Percentiles rank a stretch among this genome's conserved stretches.
Conservation (phyloP, 2,888 invertebrate species). For the Parnassius glacialis region DNA sequence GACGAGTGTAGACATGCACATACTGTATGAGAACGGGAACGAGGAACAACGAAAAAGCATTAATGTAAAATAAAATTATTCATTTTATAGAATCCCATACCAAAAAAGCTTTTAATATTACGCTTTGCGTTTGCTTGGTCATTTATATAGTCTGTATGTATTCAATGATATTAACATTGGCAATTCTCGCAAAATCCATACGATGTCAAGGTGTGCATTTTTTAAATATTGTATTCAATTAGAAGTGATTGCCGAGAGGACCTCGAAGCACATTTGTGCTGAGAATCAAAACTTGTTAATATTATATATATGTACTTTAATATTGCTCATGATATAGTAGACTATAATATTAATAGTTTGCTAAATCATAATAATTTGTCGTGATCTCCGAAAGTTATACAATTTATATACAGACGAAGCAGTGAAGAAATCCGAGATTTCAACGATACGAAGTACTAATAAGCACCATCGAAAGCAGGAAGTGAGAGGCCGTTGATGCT, state of each 20-base stretch:
- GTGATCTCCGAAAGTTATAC: slow-evolving; percentile 12
- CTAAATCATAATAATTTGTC: slow-evolving; percentile 17
- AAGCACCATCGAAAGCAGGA: slow-evolving; percentile 53
- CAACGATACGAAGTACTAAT: slow-evolving; percentile 30
- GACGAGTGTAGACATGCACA: neutral
- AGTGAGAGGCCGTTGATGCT: slow-evolving; percentile 63
- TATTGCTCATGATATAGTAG: slow-evolving; percentile 30
- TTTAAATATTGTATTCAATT: slow-evolving; percentile 3
- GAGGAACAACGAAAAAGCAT: neutral
- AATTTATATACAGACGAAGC: slow-evolving; percentile 22
- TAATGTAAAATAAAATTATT: neutral
- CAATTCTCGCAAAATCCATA: slow-evolving; percentile 6
- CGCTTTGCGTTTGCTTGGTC: neutral
- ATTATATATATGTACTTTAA: slow-evolving; percentile 41
- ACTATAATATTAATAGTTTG: neutral
- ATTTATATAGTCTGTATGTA: neutral
- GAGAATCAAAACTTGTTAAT: slow-evolving; percentile 8
- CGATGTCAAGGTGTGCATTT: slow-evolving; percentile 16
- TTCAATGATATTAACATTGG: slow-evolving; percentile 5
- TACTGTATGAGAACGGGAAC: slow-evolving; percentile 14
- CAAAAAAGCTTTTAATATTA: neutral
- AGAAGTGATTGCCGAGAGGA: slow-evolving; percentile 14
- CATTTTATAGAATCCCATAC: neutral
- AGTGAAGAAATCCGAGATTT: slow-evolving; percentile 24
- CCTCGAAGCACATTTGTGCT: slow-evolving; percentile 15